These are phyloP conservation scores for Acipenser oxyrinchus DNA, from an alignment of 2,797 vertebrate genomes.

Conservation along the genomic window DNA sequence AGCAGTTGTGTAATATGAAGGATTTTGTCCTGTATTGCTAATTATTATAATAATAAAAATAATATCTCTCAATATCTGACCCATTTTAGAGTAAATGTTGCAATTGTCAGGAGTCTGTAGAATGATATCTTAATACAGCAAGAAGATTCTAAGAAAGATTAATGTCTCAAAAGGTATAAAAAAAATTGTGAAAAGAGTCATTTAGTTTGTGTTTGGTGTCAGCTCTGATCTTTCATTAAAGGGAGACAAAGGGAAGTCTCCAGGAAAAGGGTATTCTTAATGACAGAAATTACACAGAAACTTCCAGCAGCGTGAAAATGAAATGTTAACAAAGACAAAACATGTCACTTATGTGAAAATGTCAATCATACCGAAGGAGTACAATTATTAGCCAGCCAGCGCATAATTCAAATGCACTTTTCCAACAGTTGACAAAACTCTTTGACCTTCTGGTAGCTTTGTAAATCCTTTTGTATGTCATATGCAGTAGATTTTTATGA, in stretches of 20 bases:
- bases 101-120: not conserved
- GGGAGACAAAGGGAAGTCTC: constrained; percentile 26
- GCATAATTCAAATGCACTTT: not conserved
- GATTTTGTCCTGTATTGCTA: too few species aligned
- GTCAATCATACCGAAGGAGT: constrained; percentile 38
- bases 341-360: constrained; percentile 48
- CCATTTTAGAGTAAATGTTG: not conserved
- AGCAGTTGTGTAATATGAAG: too few species aligned
- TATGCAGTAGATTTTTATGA: too few species aligned
- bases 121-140: constrained; percentile 21
- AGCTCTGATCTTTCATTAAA: constrained; percentile 40
- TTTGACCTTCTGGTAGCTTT: too few species aligned
- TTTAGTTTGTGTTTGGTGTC: constrained; percentile 39
- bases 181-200: constrained; percentile 42
- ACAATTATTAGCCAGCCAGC: constrained; percentile 24
- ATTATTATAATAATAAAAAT: too few species aligned
- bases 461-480: too few species aligned
- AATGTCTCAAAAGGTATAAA: constrained; percentile 43
- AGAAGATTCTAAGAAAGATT: constrained; percentile 36
- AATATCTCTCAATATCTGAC: too few species aligned
- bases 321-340: constrained; percentile 52
- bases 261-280: constrained; percentile 8
- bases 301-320: constrained; percentile 34
- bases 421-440: too few species aligned
- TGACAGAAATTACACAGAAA: not conserved